Base-by-base conservation (phyloP, 2,888 invertebrate species). In the Physocephala rufipes region DNA sequence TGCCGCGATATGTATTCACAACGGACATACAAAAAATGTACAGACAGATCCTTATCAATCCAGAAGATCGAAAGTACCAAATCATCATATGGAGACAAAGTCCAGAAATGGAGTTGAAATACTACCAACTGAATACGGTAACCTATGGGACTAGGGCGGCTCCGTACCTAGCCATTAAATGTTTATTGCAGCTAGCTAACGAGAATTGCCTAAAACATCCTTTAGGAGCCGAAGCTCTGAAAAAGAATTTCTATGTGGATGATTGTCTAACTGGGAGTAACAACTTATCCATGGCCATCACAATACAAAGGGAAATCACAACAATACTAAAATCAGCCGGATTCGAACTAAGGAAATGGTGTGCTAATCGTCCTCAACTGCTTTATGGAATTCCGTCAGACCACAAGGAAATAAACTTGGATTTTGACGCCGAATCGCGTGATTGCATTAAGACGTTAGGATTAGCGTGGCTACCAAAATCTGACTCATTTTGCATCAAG, bases 1-100 rank as follows among this genome's bases (percentile, higher is more conserved):
- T 63, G 24, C 63, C 53, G 45, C 55, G 47, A 26, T 70, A 53
- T 19, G 69, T 51, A 26, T 63, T 63, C 16, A 53, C 28, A n/a
- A 30, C 43, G 13, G 68, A 69, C 62, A 62, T 69, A 16, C 49
- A 69, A 62, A 47, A n/a, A 62, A 47, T 66, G 53, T 66, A 66
- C 21, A 15, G 66, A 51, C 66, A 66, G 36, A 53, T 66, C 30
- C 28, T 9, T 7, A 53, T 66, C 26, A 26, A 66, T 53, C 63
- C 47, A 43, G 16, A 3, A 9, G 53, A 24, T 24, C 21, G 53
- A 55, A 55, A 24, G 12, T 58, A 26, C 12, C 58, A 58, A 28
- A 16, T 24, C 5, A 64, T 64, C 12, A 7, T 49, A 15, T 64
- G 49, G 64, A 47, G 49, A 51, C 16, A 45, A 24, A 62, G n/a